Conservation (phyloP, 2,888 invertebrate species). For the Metallyticus violacea region DNA sequence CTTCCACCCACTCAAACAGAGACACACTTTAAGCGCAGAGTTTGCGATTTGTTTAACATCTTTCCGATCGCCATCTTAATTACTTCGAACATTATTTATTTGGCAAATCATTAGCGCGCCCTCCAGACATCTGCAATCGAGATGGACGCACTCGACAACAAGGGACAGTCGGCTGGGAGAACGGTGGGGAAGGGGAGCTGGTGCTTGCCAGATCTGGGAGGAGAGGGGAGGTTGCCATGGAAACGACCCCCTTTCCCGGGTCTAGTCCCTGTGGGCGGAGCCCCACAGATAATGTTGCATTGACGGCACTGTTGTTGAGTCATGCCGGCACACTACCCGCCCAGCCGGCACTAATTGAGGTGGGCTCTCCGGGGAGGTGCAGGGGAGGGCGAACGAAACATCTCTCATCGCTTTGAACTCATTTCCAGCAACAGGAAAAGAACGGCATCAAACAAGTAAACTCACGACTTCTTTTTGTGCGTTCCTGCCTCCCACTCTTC, state of each 20-base stretch:
- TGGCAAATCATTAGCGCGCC: not conserved
- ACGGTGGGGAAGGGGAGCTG: not conserved
- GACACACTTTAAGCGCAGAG: not conserved
- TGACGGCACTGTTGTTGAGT: conserved; percentile 12
- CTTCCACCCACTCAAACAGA: not conserved
- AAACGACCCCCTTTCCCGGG: conserved; percentile 20
- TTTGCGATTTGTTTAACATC: not conserved
- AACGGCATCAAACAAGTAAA: not conserved
- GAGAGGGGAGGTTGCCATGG: conserved; percentile 18
- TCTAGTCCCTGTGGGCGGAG: conserved; percentile 21
- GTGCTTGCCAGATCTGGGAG: not conserved
- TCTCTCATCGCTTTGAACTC: not conserved
- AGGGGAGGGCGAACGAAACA: not conserved
- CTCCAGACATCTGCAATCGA: not conserved
- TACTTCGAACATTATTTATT: not conserved
- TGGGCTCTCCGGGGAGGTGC: not conserved
- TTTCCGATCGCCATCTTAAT: not conserved
- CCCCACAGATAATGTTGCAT: conserved; percentile 17
- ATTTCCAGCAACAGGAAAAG: not conserved
- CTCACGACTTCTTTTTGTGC: not conserved
- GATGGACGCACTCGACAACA: not conserved
- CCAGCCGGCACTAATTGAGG: conserved; percentile 20
- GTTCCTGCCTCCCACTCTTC: not conserved
- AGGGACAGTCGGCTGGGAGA: not conserved
- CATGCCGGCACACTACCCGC: not conserved